A percentile compares a stretch with the other conserved stretches of the same genome.
Evolutionary conservation across 2,797 vertebrate species (phyloP).

Genomic region (Gadopsis bispinosus): DNA sequence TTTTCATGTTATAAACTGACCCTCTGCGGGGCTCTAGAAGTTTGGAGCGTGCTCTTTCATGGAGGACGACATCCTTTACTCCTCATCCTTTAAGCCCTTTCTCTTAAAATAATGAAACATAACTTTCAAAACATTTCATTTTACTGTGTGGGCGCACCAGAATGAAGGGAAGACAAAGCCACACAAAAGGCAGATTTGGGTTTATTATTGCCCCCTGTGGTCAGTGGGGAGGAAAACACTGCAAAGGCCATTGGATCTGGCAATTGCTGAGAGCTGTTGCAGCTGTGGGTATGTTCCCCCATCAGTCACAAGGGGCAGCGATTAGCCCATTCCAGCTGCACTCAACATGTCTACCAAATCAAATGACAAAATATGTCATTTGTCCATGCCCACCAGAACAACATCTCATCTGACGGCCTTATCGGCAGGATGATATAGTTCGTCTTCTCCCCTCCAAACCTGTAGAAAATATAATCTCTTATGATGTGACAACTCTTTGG

Average conservation of each 20-base stretch:
- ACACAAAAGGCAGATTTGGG: too few relatives aligned
- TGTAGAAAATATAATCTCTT: not conserved
- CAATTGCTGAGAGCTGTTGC: not conserved
- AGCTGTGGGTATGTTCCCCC: not conserved
- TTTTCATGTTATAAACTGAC: not conserved
- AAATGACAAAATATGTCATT: too few relatives aligned
- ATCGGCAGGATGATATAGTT: not conserved
- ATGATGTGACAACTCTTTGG: not conserved
- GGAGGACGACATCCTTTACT: not conserved
- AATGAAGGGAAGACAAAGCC: too few relatives aligned
- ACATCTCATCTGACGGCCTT: not conserved
- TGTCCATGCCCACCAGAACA: too few relatives aligned
- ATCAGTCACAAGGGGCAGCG: too few relatives aligned
- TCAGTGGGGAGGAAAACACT: not conserved
- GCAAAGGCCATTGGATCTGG: not conserved
- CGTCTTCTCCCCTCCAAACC: not conserved
- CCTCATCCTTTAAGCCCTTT: not conserved
- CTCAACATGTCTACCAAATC: not conserved
- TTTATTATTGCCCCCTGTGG: not conserved
- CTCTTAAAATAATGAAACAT: not conserved
- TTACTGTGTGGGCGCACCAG: too few relatives aligned
- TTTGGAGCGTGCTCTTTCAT: not conserved
- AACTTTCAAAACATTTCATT: not conserved
- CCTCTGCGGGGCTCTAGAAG: not conserved
- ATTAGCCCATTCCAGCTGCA: not conserved